Base-by-base conservation (phyloP, 1,140 invertebrate genomes). In the Eriocheir sinensis region DNA sequence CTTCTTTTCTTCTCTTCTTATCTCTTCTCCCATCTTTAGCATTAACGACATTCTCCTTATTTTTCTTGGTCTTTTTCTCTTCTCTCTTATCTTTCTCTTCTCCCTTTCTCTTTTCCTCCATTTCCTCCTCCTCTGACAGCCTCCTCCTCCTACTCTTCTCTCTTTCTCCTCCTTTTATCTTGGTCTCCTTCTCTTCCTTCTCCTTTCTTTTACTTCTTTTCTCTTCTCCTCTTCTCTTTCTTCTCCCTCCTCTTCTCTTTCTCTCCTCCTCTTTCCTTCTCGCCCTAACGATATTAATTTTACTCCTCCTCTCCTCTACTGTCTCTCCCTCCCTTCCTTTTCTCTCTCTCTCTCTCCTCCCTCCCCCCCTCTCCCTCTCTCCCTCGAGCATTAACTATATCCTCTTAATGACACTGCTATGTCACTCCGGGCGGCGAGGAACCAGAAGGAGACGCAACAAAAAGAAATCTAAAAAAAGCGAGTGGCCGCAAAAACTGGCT, bases 381-480 rank as follows among this genome's bases (percentile, higher is more conserved):
- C 32, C 44, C 85, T 80, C 86, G 89, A 88, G 89, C 93, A 93
- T 88, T 93, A 86, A 93, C 93, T 93, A 93, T 93, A 93, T 93
- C 93, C 93, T 93, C 93, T 53, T 93, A 93, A 93, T 93, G 93
- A 93, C 93, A 93, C 85, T 93, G 93, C 93, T 93, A 93, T 93
- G 93, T 93, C 85, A 93, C 93, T 89, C 93, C 85, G 48, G 21
- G 36, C 53, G 30, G 30, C 60, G 60, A 72, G 27, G 21, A 21
- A 72, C 12, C 15, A 72, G 6, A 90, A 90, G n/a, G n/a, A n/a
- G n/a, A n/a, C n/a, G n/a, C n/a, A n/a, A n/a, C n/a, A 90, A 85
- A 85, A 85, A 85, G 48, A 91, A 85, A 80, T 1, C 21, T 21
- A 89, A 85, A 85, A 92, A 92, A 92, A 93, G n/a, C n/a, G n/a